Percentiles rank a stretch among this genome's conserved stretches.
Evolutionary conservation across 2,797 vertebrate species (phyloP).

Genomic region (Limosa lapponica): DNA sequence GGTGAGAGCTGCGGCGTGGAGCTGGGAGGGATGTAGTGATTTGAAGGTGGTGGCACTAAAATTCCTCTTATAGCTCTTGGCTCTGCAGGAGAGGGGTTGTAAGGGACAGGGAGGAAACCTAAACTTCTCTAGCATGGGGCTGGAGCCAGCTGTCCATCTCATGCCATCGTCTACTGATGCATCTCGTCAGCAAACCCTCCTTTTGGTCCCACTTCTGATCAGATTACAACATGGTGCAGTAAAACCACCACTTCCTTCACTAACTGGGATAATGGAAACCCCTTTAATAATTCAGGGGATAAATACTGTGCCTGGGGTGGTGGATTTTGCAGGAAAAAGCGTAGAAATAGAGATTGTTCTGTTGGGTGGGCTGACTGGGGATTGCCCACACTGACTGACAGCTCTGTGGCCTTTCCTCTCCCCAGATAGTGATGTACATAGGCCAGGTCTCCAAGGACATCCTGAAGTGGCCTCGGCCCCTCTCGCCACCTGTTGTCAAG

Average conservation of each 20-base stretch:
- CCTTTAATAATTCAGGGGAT: slow-evolving; percentile 52
- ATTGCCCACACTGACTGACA: background rate
- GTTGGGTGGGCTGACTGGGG: background rate
- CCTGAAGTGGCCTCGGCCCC: slow-evolving; percentile 92
- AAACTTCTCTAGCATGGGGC: background rate
- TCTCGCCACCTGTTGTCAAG: slow-evolving; percentile 90
- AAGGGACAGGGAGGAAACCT: background rate
- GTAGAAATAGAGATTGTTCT: background rate
- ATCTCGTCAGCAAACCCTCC: background rate
- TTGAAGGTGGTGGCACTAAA: background rate
- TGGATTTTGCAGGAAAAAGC: background rate
- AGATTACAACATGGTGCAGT: background rate
- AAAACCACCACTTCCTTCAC: rapidly evolving
- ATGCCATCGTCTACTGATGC: background rate
- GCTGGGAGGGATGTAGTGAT: background rate
- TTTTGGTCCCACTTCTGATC: background rate
- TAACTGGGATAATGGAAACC: background rate
- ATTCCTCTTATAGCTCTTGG: background rate
- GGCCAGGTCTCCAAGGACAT: slow-evolving; percentile 94
- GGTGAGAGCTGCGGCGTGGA: background rate
- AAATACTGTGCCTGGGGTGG: background rate
- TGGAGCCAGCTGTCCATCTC: background rate
- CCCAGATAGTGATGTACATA: slow-evolving; percentile 93
- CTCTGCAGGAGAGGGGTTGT: background rate
- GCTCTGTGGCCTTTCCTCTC: slow-evolving; percentile 4